Base-by-base conservation (phyloP, 92 coral and sea anemone species). In the Isaurus tuberculatus region DNA sequence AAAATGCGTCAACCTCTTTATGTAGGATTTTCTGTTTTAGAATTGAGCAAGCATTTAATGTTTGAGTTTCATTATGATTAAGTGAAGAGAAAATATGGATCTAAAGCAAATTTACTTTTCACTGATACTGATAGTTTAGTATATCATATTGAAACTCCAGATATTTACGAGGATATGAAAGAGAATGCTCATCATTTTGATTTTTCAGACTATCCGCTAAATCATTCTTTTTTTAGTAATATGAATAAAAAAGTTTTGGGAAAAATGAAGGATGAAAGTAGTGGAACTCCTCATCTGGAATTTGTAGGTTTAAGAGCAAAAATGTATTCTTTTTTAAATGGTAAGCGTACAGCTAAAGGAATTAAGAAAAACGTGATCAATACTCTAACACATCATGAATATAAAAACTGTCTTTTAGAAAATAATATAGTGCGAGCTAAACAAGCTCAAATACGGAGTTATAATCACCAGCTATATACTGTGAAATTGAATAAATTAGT, bases 261-360 rank as follows among this genome's bases (percentile, higher is more conserved):
- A 2, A 67, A 22, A 26, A 78, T 89, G 86, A 79, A 88, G 40
- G 91, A 88, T 28, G 86, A 84, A 33, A 19, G 37, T 5, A 17
- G n/a, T 0, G 89, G 89, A 1, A 58, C 0, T 25, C 70, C 75
- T 7, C 79, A 85, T 1, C 7, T 22, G 2, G 92, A 85, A 48
- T 85, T 44, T 48, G 92, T 85, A 15, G 89, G 92, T 0, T 61
- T 85, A 6, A 31, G 89, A n/a, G 75, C 83, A 22, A 88, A 88
- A 63, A 77, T 88, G 85, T 85, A 88, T 43, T 32, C 63, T 9
- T 28, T 70, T 34, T 17, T 22, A 11, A 42, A 34, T 23, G 81
- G 19, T 16, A 13, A 1, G 4, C 42, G 31, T 8, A 23, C 17
- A n/a, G 49, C 73, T 0, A 1, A 0, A 1, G 70, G 29, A 29